Conservation (phyloP, 2,113 vertebrate species). For the Barnardius zonarius region DNA sequence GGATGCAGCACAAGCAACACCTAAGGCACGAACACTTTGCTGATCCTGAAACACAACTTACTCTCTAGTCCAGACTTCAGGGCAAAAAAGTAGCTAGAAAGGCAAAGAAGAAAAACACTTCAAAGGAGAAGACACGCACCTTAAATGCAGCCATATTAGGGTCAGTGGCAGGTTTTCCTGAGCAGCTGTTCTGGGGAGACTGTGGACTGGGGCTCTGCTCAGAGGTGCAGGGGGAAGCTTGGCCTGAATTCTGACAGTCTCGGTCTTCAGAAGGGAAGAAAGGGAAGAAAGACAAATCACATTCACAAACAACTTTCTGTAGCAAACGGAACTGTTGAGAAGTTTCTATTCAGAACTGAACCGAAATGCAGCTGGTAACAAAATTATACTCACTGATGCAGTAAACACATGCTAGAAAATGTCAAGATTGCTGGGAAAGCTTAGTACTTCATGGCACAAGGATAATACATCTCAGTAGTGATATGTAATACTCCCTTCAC, state of each 20-base stretch:
- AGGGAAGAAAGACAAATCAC: constrained; percentile 9
- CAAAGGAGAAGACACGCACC: constrained; percentile 51
- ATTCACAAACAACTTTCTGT: background rate
- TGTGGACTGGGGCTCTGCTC: constrained; percentile 90
- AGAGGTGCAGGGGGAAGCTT: constrained; percentile 82
- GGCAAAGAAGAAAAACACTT: background rate
- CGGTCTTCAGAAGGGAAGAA: constrained; percentile 67
- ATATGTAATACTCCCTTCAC: background rate
- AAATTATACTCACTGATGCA: background rate
- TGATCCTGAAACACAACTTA: background rate
- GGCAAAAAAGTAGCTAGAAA: background rate
- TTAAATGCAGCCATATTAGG: constrained; percentile 72
- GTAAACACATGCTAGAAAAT: background rate
- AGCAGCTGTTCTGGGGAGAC: constrained; percentile 83
- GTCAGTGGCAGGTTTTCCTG: constrained; percentile 79
- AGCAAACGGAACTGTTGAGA: background rate
- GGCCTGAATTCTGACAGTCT: constrained; percentile 80
- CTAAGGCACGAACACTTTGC: background rate
- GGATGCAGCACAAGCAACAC: background rate
- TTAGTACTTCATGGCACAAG: background rate
- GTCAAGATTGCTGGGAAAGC: background rate
- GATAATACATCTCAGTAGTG: background rate
- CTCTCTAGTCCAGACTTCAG: background rate
- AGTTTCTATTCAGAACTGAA: background rate
- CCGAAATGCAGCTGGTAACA: background rate